phyloP scores from a whole-genome alignment of 2,797 vertebrate species.

The Syncerus caffer region DNA sequence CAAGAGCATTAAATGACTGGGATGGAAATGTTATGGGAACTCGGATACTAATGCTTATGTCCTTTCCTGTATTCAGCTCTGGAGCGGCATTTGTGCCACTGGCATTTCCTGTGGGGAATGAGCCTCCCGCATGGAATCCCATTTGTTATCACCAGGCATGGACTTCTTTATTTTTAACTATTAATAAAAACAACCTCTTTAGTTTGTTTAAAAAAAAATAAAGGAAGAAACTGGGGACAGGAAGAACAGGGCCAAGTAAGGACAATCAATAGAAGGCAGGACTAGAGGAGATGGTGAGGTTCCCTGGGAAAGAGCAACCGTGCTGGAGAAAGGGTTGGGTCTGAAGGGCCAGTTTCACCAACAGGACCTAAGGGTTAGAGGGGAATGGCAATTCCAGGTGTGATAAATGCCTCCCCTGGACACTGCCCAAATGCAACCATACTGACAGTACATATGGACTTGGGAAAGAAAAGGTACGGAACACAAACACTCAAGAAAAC shows the following conservation, averaged over 20 bases:
- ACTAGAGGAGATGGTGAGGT: background rate
- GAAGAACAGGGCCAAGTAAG: background rate
- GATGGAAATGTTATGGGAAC: background rate
- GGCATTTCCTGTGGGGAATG: background rate
- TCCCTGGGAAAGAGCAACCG: background rate
- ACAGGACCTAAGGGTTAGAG: background rate
- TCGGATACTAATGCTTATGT: background rate
- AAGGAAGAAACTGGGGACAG: background rate
- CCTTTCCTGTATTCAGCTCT: background rate
- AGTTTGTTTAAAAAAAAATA: background rate
- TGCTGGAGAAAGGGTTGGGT: background rate
- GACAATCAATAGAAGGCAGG: background rate
- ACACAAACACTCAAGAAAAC: background rate
- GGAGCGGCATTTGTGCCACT: background rate
- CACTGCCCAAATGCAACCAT: background rate
- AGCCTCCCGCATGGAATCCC: background rate
- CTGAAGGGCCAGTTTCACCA: background rate
- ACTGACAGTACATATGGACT: background rate
- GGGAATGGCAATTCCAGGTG: background rate
- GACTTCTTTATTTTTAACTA: background rate
- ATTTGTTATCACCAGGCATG: background rate
- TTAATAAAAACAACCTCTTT: background rate
- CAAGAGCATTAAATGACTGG: background rate
- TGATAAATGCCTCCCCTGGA: background rate
- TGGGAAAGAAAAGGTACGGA: background rate